Evolutionary conservation across 2,113 vertebrate species (phyloP).

Genomic region (Phodopus roborovskii): DNA sequence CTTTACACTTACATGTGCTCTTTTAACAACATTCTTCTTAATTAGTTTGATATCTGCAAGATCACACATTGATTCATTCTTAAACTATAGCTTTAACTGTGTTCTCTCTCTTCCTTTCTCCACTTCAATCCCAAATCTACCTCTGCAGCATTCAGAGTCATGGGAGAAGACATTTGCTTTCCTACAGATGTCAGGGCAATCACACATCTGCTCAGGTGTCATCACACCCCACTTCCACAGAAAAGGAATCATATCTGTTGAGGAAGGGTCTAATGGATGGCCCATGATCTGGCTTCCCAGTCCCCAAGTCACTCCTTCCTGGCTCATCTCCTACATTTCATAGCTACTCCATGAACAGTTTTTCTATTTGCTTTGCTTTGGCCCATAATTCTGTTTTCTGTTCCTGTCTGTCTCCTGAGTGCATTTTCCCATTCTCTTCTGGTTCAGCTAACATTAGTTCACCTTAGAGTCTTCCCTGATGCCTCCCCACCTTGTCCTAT

Average conservation of each 20-base stretch:
- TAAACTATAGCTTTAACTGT: background rate
- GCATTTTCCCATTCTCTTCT: background rate
- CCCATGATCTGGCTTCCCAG: background rate
- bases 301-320: background rate
- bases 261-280: background rate
- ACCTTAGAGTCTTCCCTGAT: background rate
- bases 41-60: background rate
- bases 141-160: background rate
- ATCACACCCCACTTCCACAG: background rate
- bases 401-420: background rate
- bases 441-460: background rate
- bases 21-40: background rate
- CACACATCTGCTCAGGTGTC: background rate
- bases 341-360: background rate
- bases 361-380: background rate
- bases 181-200: background rate
- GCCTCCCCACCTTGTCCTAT: background rate
- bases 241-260: background rate
- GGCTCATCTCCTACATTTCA: background rate
- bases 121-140: background rate
- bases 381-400: background rate
- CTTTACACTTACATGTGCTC: background rate
- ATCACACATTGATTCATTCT: background rate
- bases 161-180: background rate
- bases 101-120: background rate